Evolutionary conservation across 2,113 vertebrate species (phyloP).

Genomic region (Cromileptes altivelis): DNA sequence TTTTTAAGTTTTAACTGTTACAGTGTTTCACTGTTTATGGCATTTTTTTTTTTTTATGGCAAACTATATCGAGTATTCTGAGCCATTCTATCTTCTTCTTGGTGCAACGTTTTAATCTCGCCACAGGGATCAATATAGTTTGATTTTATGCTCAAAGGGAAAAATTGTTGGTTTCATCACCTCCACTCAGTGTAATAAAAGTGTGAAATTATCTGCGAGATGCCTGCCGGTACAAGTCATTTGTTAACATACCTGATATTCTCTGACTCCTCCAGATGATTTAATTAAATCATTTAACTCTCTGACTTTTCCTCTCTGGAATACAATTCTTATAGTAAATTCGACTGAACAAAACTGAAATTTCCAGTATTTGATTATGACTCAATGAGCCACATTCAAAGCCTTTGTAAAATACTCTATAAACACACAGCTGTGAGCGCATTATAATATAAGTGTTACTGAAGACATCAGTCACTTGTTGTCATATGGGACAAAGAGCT

Average conservation of each 20-base stretch:
- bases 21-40: background rate
- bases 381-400: no score
- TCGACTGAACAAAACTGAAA: no score
- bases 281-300: background rate
- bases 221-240: background rate
- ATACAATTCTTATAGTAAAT: background rate
- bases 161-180: background rate
- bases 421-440: no score
- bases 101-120: background rate
- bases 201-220: background rate
- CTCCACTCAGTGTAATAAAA: background rate
- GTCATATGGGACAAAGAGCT: no score
- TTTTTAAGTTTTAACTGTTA: background rate
- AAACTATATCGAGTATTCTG: background rate
- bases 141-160: background rate
- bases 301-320: background rate
- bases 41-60: background rate
- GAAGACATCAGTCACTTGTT: no score
- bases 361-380: no score
- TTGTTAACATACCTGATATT: slow-evolving; percentile 4
- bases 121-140: background rate
- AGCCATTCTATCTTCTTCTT: background rate
- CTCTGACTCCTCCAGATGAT: background rate
- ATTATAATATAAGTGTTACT: no score
- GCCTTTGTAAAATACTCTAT: no score